These are phyloP conservation scores for Andrena fulva DNA, from an alignment of 2,888 invertebrate genomes.

Conservation along the genomic window DNA sequence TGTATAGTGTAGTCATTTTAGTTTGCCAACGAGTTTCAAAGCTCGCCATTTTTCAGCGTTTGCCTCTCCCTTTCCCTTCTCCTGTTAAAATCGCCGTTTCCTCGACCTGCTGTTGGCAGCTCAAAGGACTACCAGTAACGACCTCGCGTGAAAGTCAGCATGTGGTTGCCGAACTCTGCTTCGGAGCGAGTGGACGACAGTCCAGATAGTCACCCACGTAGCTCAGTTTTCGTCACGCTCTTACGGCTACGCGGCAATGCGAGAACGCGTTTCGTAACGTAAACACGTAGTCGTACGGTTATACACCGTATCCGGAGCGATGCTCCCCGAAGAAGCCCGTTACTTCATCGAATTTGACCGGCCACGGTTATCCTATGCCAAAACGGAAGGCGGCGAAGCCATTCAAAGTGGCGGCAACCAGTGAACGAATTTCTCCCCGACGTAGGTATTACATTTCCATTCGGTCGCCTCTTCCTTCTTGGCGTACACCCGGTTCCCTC, in stretches of 20 bases:
- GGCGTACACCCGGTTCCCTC: not conserved
- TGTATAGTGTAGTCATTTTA: not conserved
- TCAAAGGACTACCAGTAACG: not conserved
- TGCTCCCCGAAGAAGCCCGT: slow-evolving; percentile 53
- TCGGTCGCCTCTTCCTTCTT: not conserved
- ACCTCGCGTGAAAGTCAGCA: slow-evolving; percentile 35
- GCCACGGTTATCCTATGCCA: slow-evolving; percentile 17
- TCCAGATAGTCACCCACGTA: slow-evolving; percentile 50
- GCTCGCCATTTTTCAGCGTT: not conserved
- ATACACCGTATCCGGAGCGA: slow-evolving; percentile 45
- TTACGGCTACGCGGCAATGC: slow-evolving; percentile 72
- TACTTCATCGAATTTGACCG: slow-evolving; percentile 56
- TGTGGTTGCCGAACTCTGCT: slow-evolving; percentile 20
- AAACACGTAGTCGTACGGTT: slow-evolving; percentile 43
- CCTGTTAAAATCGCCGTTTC: not conserved
- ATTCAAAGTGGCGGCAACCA: slow-evolving; percentile 28
- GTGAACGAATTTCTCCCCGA: not conserved
- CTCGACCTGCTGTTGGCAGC: not conserved
- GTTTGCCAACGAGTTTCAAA: not conserved
- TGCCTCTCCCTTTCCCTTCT: not conserved
- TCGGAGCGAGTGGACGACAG: slow-evolving; percentile 36
- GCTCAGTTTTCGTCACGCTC: slow-evolving; percentile 74
- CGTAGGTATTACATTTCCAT: slow-evolving; percentile 14
- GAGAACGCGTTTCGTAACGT: slow-evolving; percentile 72
- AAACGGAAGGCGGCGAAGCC: slow-evolving; percentile 63